phyloP scores from a whole-genome alignment of 1,140 invertebrate species.

The Pogonomyrmex californicus region DNA sequence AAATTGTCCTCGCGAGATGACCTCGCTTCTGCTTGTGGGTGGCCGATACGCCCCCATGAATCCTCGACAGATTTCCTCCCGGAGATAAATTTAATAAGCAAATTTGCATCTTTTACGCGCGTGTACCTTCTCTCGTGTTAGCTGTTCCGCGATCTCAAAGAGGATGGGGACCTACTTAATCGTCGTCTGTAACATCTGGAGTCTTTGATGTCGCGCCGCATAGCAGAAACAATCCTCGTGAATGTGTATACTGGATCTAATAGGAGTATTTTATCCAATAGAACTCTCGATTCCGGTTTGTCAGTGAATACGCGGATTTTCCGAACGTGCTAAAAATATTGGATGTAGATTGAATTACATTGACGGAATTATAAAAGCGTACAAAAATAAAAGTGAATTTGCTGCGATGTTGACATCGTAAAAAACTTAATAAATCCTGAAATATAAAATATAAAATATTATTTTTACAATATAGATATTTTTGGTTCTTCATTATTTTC shows the following conservation, averaged over 20 bases:
- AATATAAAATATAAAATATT: not conserved
- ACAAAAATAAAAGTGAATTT: not conserved
- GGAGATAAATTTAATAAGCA: conserved; percentile 66
- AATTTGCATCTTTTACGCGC: conserved; percentile 67
- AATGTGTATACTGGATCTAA: conserved; percentile 4
- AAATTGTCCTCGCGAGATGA: conserved; percentile 28
- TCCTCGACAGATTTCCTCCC: conserved; percentile 60
- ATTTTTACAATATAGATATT: not conserved
- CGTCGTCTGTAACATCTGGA: conserved; percentile 69
- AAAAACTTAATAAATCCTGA: not conserved
- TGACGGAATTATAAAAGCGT: not conserved
- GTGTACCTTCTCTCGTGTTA: conserved; percentile 19
- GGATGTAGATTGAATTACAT: too few relatives aligned
- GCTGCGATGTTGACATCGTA: not conserved
- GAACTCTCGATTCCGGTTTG: conserved; percentile 17
- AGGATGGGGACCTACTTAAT: conserved; percentile 69
- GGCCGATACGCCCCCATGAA: conserved; percentile 23
- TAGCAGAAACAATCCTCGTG: conserved; percentile 72
- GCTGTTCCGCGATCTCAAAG: conserved; percentile 49
- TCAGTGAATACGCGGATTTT: conserved; percentile 11
- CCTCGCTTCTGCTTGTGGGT: conserved; percentile 45
- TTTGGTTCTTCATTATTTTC: not conserved
- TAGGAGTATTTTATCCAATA: conserved; percentile 32
- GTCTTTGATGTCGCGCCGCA: conserved; percentile 75
- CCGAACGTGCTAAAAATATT: not conserved